Conservation (phyloP, 2,797 vertebrate species). For the Gobio occitaniae region DNA sequence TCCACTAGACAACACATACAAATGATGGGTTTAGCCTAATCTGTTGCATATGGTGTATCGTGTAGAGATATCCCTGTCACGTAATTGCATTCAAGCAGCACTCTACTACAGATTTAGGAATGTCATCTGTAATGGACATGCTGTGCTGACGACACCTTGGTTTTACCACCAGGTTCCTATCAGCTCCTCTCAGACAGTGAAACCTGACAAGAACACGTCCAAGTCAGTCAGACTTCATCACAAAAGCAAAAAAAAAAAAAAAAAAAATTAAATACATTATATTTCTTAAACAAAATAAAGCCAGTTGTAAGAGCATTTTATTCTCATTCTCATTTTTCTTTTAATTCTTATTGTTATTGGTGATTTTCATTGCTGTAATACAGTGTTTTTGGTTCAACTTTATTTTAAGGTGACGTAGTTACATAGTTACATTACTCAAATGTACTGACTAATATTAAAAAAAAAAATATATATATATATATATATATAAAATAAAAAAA, state of each 20-base stretch:
- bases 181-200: conserved; percentile 1
- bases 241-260: neutral
- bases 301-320: too few relatives aligned
- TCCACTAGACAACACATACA: conserved; percentile 54
- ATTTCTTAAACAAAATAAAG: too few relatives aligned
- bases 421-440: too few relatives aligned
- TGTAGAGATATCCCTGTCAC: conserved; percentile 52
- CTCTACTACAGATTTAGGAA: conserved; percentile 36
- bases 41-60: conserved; percentile 54
- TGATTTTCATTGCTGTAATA: too few relatives aligned
- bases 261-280: neutral
- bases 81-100: conserved; percentile 39
- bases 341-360: too few relatives aligned
- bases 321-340: too few relatives aligned
- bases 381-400: too few relatives aligned
- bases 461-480: neutral
- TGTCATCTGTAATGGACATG: conserved; percentile 44
- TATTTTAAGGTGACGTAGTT: too few relatives aligned
- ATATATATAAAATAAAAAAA: neutral
- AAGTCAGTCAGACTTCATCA: neutral
- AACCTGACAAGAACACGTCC: neutral
- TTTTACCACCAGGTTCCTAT: conserved; percentile 28
- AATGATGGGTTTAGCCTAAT: conserved; percentile 57
- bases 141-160: conserved; percentile 39
- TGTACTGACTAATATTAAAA: too few relatives aligned